Conservation (phyloP, 2,797 vertebrate genomes). For the Smutsia temminckii region DNA sequence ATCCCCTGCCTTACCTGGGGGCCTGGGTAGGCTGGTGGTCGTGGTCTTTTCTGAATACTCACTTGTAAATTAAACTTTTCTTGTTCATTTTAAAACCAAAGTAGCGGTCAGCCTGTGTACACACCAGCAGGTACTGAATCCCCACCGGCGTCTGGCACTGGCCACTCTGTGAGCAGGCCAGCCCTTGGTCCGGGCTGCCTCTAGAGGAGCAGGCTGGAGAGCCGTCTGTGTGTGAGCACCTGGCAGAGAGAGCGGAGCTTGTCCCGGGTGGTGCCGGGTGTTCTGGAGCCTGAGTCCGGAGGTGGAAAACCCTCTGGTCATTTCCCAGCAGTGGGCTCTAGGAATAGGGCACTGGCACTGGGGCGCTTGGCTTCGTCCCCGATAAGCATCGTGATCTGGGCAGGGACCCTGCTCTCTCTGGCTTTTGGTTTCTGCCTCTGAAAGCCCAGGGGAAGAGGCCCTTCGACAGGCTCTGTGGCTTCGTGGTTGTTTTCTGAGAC, state of each 20-base stretch:
- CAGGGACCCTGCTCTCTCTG: not conserved
- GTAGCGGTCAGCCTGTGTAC: too few relatives aligned
- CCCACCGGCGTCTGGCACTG: too few relatives aligned
- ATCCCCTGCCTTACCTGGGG: not conserved
- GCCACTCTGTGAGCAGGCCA: not conserved
- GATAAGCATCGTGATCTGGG: not conserved
- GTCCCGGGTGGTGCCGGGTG: not conserved
- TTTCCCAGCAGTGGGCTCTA: not conserved
- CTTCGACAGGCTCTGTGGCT: not conserved
- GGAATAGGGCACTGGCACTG: not conserved
- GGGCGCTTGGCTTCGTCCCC: not conserved
- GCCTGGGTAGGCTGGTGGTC: not conserved
- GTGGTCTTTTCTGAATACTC: not conserved
- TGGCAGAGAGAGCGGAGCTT: not conserved
- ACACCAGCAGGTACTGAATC: not conserved
- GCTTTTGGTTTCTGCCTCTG: not conserved
- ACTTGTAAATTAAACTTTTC: not conserved
- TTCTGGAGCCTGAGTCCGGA: not conserved
- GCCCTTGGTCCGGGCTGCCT: not conserved
- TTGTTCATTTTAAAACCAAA: not conserved
- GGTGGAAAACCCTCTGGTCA: not conserved
- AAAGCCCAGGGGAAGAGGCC: not conserved
- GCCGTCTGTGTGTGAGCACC: not conserved
- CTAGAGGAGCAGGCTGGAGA: not conserved
- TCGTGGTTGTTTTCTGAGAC: not conserved